Base-by-base conservation (phyloP, 2,888 invertebrate species). In the Drosophila macrospina region DNA sequence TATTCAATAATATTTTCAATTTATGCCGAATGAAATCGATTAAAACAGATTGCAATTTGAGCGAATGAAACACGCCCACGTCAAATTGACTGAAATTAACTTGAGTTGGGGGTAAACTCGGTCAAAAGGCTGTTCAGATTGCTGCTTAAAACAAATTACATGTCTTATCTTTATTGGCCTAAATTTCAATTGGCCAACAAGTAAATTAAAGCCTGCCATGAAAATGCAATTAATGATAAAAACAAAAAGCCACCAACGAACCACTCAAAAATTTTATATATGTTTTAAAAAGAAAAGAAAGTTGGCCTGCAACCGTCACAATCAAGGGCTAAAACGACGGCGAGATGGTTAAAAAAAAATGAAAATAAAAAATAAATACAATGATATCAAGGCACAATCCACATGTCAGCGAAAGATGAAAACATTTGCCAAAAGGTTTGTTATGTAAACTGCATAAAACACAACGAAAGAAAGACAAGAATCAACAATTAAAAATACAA, bases 111-210 rank as follows among this genome's bases (percentile, higher is more conserved):
- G 24, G 30, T 20, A 20, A n/a, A 51, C 42, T 52, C 47, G 55
- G 24, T 7, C 50, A 37, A 50, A 39, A 41, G n/a, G 34, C 34
- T 50, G 47, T 6, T 24, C 37, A 16, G 13, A 37, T 41, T 47
- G 56, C 15, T 32, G 55, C 48, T 78, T 68, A 67, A 76, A 63
- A 68, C 83, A 86, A 80, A 86, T 83, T 83, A 73, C 65, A 57
- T n/a, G 77, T 63, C 80, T 87, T 83, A 86, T 86, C 83, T 86
- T 65, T 83, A 69, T 69, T 84, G 84, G 69, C 86, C 84, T 62
- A 84, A 86, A 80, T 86, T 88, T 88, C 87, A 84, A 88, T 84
- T 88, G 84, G 68, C 65, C 81, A 86, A 68, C 72, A 51, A 81
- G 81, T 68, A 86, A 84, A 84, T 88, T 80, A 75, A 69, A 65